phyloP scores from a whole-genome alignment of 2,113 vertebrate species.

The Colaptes auratus region DNA sequence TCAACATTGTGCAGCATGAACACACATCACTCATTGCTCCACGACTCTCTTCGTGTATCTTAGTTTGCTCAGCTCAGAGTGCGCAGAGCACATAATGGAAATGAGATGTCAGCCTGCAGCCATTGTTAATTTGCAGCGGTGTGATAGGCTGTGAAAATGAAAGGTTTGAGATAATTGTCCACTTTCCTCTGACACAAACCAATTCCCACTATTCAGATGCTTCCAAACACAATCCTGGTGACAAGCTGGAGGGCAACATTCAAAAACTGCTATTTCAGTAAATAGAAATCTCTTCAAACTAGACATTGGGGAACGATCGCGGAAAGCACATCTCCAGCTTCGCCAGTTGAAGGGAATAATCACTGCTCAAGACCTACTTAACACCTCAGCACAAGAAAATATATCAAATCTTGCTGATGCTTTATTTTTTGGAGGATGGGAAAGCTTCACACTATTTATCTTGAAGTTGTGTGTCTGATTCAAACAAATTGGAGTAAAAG shows the following conservation, averaged over 20 bases:
- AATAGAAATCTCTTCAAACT: slow-evolving; percentile 32
- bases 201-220: slow-evolving; percentile 37
- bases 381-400: background rate
- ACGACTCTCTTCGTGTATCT: background rate
- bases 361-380: background rate
- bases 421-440: background rate
- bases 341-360: slow-evolving; percentile 5
- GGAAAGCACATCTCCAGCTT: background rate
- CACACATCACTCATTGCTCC: background rate
- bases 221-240: slow-evolving; percentile 19
- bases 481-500: background rate
- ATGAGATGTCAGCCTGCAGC: slow-evolving; percentile 37
- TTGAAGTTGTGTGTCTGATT: background rate
- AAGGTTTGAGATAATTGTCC: slow-evolving; percentile 59
- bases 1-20: background rate
- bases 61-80: slow-evolving; percentile 41
- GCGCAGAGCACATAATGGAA: slow-evolving; percentile 20
- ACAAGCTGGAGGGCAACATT: slow-evolving; percentile 35
- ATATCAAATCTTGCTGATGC: background rate
- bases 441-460: background rate
- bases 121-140: slow-evolving; percentile 47
- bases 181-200: slow-evolving; percentile 49
- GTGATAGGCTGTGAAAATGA: slow-evolving; percentile 45
- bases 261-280: slow-evolving; percentile 20
- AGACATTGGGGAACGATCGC: background rate